A percentile compares a stretch with the other conserved stretches of the same genome.
These are phyloP conservation scores for Calameuta pallipes DNA, from an alignment of 2,888 invertebrate species.

Conservation along the genomic window DNA sequence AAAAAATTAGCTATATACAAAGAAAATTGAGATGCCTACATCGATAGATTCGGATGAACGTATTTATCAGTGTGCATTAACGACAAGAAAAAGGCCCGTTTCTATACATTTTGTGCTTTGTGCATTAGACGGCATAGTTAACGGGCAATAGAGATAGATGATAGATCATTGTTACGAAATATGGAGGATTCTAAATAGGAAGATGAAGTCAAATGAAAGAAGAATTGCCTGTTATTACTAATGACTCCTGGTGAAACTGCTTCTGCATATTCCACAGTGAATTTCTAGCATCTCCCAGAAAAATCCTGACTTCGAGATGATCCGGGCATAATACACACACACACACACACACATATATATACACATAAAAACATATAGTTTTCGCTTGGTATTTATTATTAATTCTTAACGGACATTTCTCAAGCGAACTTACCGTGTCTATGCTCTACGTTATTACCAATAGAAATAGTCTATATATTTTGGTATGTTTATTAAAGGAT, in stretches of 20 bases:
- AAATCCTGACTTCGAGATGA: neutral
- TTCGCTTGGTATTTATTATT: neutral
- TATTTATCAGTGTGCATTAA: neutral
- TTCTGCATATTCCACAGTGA: neutral
- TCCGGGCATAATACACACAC: neutral
- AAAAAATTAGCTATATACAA: neutral
- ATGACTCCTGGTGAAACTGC: neutral
- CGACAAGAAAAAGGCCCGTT: neutral
- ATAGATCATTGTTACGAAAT: neutral
- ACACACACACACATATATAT: neutral
- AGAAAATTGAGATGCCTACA: neutral
- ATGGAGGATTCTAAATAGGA: neutral
- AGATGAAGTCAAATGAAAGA: neutral
- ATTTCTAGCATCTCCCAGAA: neutral
- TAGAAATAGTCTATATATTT: slow-evolving; percentile 16
- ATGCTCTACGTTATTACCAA: neutral
- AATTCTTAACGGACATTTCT: neutral
- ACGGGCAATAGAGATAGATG: neutral
- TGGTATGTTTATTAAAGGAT: slow-evolving; percentile 22
- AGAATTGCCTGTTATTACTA: neutral
- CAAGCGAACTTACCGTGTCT: slow-evolving; percentile 17
- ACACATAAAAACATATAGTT: neutral
- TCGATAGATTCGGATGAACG: neutral
- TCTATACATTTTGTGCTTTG: neutral
- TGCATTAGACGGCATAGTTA: neutral